These are phyloP conservation scores for Chymomyza amoena DNA, from an alignment of 2,888 invertebrate genomes.

Conservation along the genomic window DNA sequence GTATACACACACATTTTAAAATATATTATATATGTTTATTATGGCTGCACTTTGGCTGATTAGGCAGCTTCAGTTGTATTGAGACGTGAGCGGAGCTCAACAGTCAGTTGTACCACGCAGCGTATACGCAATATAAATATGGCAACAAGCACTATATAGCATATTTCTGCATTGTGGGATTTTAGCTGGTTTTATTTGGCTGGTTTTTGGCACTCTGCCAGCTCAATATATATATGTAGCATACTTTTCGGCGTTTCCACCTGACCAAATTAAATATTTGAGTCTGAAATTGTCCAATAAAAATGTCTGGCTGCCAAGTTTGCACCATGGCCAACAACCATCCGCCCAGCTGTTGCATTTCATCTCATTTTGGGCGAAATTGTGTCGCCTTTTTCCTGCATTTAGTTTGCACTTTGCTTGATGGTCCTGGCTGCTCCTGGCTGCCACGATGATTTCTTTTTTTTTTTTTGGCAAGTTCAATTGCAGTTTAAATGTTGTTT, in stretches of 20 bases:
- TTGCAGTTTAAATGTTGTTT: slow-evolving; percentile 37
- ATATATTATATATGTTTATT: slow-evolving; percentile 1
- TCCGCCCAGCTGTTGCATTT: not conserved
- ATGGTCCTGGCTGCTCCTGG: not conserved
- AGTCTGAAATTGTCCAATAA: slow-evolving; percentile 24
- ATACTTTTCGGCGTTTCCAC: slow-evolving; percentile 5
- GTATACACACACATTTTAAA: not conserved
- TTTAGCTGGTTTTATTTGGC: not conserved
- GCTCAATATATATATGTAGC: not conserved
- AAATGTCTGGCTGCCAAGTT: slow-evolving; percentile 17
- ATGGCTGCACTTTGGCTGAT: slow-evolving; percentile 36
- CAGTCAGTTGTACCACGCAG: slow-evolving; percentile 35
- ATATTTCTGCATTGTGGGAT: not conserved
- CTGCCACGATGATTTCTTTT: not conserved
- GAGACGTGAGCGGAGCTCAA: not conserved
- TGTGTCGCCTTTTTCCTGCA: slow-evolving; percentile 8
- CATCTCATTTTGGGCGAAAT: not conserved
- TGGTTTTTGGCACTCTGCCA: slow-evolving; percentile 17
- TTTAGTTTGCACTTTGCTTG: not conserved
- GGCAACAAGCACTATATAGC: not conserved
- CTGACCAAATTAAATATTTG: slow-evolving; percentile 32
- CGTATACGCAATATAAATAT: slow-evolving; percentile 39
- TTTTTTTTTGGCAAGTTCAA: slow-evolving; percentile 23
- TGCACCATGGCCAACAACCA: not conserved
- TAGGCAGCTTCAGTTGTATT: slow-evolving; percentile 16